Evolutionary conservation across 2,113 vertebrate species (phyloP).

Genomic region (Ciconia maguari): DNA sequence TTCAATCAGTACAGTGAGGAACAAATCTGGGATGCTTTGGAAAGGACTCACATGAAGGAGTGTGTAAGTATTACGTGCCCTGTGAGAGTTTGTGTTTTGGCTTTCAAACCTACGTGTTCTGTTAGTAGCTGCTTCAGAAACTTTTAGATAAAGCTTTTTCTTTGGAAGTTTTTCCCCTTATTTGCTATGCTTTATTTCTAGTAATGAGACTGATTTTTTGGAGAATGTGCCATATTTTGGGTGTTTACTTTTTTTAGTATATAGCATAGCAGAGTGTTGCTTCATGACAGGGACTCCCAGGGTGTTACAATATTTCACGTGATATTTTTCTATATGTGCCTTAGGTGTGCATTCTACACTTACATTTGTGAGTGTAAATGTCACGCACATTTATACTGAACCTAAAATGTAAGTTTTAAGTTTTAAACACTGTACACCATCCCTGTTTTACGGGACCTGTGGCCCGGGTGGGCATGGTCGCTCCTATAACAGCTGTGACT

Average conservation of each 20-base stretch:
- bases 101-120: not conserved
- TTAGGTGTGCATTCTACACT: not conserved
- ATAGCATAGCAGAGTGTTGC: not conserved
- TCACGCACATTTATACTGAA: not conserved
- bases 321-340: not conserved
- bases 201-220: not conserved
- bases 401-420: not conserved
- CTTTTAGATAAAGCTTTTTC: not conserved
- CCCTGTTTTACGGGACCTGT: conserved; percentile 49
- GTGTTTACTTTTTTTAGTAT: not conserved
- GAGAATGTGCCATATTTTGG: not conserved
- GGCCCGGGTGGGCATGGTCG: conserved; percentile 56
- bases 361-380: not conserved
- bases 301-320: not conserved
- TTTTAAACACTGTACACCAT: conserved; percentile 35
- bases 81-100: not conserved
- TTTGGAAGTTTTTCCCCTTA: not conserved
- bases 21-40: conserved; percentile 89
- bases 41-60: conserved; percentile 95
- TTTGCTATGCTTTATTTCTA: not conserved
- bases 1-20: conserved; percentile 86
- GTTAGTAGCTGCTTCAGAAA: not conserved
- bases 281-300: not conserved
- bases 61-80: conserved; percentile 81
- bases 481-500: conserved; percentile 66